Percentiles rank a stretch among this genome's conserved stretches.
phyloP scores from a whole-genome alignment of 2,888 invertebrate species.

The Sinodicranocentrus sp. region DNA sequence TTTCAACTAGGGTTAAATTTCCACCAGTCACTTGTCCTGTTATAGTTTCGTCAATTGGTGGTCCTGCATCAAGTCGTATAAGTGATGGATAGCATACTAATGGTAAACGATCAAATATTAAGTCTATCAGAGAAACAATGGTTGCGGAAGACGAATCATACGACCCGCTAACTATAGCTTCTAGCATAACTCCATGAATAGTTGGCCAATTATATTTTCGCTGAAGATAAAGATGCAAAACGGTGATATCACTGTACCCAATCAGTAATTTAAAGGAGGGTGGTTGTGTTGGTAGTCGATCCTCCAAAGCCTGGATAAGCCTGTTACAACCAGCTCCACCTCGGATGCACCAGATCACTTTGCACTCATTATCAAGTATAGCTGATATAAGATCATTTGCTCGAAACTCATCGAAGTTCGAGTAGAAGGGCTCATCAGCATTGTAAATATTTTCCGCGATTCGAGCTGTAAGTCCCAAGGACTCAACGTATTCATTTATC shows the following conservation, averaged over 20 bases:
- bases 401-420: constrained; percentile 69
- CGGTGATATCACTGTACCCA: constrained; percentile 73
- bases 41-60: constrained; percentile 25
- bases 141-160: constrained; percentile 56
- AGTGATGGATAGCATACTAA: constrained; percentile 53
- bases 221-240: constrained; percentile 60
- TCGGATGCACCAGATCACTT: constrained; percentile 72
- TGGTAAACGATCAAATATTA: constrained; percentile 45
- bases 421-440: constrained; percentile 66
- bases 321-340: constrained; percentile 69
- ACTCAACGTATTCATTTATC: constrained; percentile 62
- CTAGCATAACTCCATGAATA: constrained; percentile 68
- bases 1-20: constrained; percentile 64
- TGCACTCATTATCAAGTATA: constrained; percentile 52
- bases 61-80: constrained; percentile 52
- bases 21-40: constrained; percentile 57
- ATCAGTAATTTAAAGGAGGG: constrained; percentile 62
- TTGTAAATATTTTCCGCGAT: constrained; percentile 68
- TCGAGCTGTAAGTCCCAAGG: constrained; percentile 53
- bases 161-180: constrained; percentile 63
- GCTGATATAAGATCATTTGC: constrained; percentile 69
- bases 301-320: constrained; percentile 62
- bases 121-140: constrained; percentile 25
- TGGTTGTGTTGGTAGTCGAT: constrained; percentile 35
- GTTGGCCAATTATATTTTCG: constrained; percentile 66